These are phyloP conservation scores for Barnardius zonarius DNA, from an alignment of 2,113 vertebrate genomes.

Conservation along the genomic window DNA sequence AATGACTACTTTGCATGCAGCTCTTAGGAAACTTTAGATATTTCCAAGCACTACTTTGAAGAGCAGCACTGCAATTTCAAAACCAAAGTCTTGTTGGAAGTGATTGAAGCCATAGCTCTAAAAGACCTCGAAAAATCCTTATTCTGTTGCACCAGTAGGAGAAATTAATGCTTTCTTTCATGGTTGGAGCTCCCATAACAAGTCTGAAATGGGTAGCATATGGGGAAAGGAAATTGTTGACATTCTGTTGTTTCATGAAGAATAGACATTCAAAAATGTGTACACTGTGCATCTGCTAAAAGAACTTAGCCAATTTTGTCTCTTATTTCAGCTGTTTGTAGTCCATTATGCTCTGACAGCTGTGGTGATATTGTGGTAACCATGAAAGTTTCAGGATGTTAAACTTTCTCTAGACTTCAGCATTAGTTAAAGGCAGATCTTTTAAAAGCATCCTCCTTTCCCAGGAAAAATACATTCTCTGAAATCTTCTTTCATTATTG, in stretches of 20 bases:
- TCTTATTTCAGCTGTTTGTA: background rate
- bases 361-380: background rate
- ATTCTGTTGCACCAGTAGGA: background rate
- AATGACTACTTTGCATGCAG: background rate
- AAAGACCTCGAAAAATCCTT: background rate
- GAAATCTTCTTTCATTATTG: background rate
- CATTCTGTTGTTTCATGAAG: slow-evolving; percentile 2
- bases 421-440: background rate
- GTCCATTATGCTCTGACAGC: background rate
- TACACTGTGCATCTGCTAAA: background rate
- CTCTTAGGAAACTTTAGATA: background rate
- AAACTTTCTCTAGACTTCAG: background rate
- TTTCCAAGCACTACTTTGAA: background rate
- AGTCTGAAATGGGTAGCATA: background rate
- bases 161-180: slow-evolving; percentile 5
- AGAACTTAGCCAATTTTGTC: background rate
- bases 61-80: background rate
- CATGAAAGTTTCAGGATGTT: background rate
- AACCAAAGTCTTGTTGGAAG: background rate
- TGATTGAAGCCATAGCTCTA: background rate
- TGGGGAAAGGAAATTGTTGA: background rate
- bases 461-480: background rate
- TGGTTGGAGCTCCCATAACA: background rate
- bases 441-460: background rate
- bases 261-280: slow-evolving; percentile 3